Evolutionary conservation across 2,888 invertebrate genomes (phyloP).

Genomic region (Polyommatus icarus): DNA sequence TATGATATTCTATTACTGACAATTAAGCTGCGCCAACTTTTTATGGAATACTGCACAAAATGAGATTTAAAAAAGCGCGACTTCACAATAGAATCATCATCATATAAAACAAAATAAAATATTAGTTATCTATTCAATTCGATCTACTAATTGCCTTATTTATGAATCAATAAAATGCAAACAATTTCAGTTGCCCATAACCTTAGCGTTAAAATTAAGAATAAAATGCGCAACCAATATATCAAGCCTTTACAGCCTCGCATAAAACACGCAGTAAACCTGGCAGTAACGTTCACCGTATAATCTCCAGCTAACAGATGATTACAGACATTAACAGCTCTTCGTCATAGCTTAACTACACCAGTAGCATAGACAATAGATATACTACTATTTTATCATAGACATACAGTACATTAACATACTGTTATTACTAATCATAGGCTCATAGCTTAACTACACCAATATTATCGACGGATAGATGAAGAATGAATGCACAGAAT

Average conservation of each 20-base stretch:
- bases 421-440: no score
- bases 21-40: not conserved
- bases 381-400: no score
- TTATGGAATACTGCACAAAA: not conserved
- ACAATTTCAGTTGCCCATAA: not conserved
- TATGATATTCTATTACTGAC: not conserved
- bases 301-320: constrained; percentile 52
- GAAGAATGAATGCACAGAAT: no score
- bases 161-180: not conserved
- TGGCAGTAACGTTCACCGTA: constrained; percentile 56
- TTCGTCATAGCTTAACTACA: not conserved
- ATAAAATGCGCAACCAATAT: constrained; percentile 31
- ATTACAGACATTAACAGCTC: constrained; percentile 58
- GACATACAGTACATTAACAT: no score
- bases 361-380: not conserved
- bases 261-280: constrained; percentile 54
- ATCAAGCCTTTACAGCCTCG: constrained; percentile 33
- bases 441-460: no score
- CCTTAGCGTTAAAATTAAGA: constrained; percentile 13
- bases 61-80: not conserved
- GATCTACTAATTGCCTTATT: not conserved
- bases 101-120: no score
- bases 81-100: not conserved
- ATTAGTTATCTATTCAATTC: not conserved
- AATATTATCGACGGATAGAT: no score